Evolutionary conservation across 1,140 invertebrate genomes (phyloP).

Genomic region (Drosophila tristis): DNA sequence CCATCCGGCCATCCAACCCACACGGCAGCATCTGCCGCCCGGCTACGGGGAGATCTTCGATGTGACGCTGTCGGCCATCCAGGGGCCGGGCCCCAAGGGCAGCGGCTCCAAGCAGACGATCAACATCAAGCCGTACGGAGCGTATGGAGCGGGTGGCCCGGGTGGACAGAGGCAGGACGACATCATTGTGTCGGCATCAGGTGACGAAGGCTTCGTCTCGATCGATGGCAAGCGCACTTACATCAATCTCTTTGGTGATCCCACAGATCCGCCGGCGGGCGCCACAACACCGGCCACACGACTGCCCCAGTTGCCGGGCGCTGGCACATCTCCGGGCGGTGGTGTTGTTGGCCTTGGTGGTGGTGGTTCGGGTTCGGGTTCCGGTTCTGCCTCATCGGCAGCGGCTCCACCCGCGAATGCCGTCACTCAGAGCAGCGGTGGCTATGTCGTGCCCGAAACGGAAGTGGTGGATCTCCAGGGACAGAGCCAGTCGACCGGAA

Average conservation of each 20-base stretch:
- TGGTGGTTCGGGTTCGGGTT: slow-evolving; percentile 7
- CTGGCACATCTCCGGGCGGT: neutral
- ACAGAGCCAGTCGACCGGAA: slow-evolving; percentile 41
- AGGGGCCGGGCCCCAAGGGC: slow-evolving; percentile 89
- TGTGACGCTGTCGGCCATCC: slow-evolving; percentile 93
- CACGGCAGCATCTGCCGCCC: slow-evolving; percentile 78
- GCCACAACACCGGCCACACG: slow-evolving; percentile 65
- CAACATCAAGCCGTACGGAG: slow-evolving; percentile 81
- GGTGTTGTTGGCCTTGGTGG: slow-evolving; percentile 6
- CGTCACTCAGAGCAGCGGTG: slow-evolving; percentile 81
- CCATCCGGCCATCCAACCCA: slow-evolving; percentile 71
- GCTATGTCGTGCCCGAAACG: slow-evolving; percentile 84
- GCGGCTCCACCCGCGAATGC: slow-evolving; percentile 47
- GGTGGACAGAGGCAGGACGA: slow-evolving; percentile 84
- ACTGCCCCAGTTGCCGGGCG: slow-evolving; percentile 68
- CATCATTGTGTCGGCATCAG: slow-evolving; percentile 91
- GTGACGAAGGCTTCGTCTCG: slow-evolving; percentile 94
- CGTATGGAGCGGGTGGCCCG: slow-evolving; percentile 43
- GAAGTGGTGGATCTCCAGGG: slow-evolving; percentile 78
- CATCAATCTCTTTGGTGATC: slow-evolving; percentile 91
- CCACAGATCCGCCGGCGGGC: slow-evolving; percentile 83
- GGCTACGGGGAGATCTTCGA: slow-evolving; percentile 93
- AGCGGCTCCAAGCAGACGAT: slow-evolving; percentile 84
- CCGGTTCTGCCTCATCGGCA: slow-evolving; percentile 18
- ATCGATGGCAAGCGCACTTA: slow-evolving; percentile 96